A percentile compares a stretch with the other conserved stretches of the same genome.
These are phyloP conservation scores for Apis dorsata DNA, from an alignment of 1,140 invertebrate species.

Conservation along the genomic window DNA sequence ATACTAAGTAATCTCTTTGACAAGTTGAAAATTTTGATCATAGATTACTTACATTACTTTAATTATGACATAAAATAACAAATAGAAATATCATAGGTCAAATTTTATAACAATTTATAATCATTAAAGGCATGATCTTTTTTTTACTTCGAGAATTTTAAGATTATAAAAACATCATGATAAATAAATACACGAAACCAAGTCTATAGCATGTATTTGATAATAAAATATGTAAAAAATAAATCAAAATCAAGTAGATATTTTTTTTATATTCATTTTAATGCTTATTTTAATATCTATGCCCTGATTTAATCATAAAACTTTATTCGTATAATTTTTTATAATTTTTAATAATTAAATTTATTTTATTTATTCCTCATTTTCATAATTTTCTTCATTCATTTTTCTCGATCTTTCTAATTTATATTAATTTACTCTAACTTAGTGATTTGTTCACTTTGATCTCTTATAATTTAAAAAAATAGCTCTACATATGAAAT, in stretches of 20 bases:
- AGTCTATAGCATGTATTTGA: neutral
- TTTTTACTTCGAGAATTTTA: constrained; percentile 13
- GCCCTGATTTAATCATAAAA: constrained; percentile 8
- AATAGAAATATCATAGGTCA: neutral
- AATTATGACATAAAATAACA: neutral
- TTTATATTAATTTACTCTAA: constrained; percentile 19
- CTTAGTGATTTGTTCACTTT: constrained; percentile 32
- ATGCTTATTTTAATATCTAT: neutral
- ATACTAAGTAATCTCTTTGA: too few species aligned
- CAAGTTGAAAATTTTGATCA: too few species aligned
- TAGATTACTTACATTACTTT: too few species aligned
- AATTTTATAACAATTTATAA: constrained; percentile 25
- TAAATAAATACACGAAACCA: constrained; percentile 11
- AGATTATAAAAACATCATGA: neutral
- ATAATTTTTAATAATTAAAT: constrained; percentile 57
- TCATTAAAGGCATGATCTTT: neutral
- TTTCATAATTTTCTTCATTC: neutral
- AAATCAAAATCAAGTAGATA: constrained; percentile 15
- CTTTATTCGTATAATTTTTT: neutral
- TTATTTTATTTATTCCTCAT: constrained; percentile 2
- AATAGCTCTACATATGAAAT: constrained; percentile 43
- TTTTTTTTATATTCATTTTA: constrained; percentile 8
- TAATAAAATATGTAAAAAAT: constrained; percentile 19
- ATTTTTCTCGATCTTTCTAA: neutral
- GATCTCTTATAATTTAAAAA: constrained; percentile 49